Evolutionary conservation across 2,797 vertebrate genomes (phyloP), one percentile per base, ranked within the genome.

Genomic region (Crocidura indochinensis): DNA sequence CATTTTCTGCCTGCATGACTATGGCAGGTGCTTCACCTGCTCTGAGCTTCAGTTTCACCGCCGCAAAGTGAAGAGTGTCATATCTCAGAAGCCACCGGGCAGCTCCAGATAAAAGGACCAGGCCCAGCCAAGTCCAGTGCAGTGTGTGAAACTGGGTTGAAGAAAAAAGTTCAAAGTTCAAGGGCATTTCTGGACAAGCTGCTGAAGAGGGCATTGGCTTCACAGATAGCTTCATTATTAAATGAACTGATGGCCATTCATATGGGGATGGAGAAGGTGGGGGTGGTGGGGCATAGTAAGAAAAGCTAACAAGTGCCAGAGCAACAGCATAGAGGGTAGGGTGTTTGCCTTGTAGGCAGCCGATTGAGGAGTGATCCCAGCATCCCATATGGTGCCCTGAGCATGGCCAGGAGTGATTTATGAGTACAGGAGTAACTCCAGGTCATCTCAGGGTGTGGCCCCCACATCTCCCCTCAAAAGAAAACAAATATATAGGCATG

Each of bases 31-130:
- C 51, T 24, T 62, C 65, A 5, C 62, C 56, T 20, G 4, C 79
- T 92, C 71, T 71, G 71, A 65, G 56, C 24, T 85, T 51, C 15
- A 10, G 9, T 78, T 46, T 84, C 83, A 88, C 27, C 4, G 26
- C 17, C 65, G 0, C 56, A 17, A 77, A 74, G 80, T n/a, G 53
- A 38, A 46, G 19, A 51, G 31, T n/a, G 11, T 9, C 22, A 17
- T 19, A 8, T 29, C 79, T 49, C 5, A 7, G 47, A 79, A 88
- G 47, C 73, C 49, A 12, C 44, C 47, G 29, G 62, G 8, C 1
- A 6, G 60, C 31, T 77, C 26, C 22, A 9, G 12, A 19, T 60
- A 65, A 82, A 75, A 49, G 22, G 10, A 3, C 27, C 14, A n/a
- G 84, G 68, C 27, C 31, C 19, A 8, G 4, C 24, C 46, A 9